phyloP scores from a whole-genome alignment of 2,888 invertebrate genomes.

The Entomobrya proxima region DNA sequence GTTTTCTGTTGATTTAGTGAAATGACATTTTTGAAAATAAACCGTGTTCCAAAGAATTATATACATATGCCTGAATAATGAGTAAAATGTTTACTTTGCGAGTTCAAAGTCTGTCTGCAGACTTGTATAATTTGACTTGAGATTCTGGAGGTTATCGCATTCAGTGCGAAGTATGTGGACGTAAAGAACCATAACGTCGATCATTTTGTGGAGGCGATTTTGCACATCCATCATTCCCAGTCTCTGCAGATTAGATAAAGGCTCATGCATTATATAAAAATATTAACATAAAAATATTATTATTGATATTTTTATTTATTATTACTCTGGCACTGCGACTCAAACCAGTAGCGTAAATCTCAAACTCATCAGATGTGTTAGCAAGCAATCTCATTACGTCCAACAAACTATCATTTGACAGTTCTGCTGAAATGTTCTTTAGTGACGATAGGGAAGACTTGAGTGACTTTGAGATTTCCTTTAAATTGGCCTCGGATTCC shows the following conservation, averaged over 20 bases:
- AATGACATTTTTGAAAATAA: background rate
- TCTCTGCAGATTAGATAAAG: constrained; percentile 70
- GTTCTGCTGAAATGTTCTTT: constrained; percentile 54
- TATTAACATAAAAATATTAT: background rate
- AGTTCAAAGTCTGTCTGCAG: constrained; percentile 36
- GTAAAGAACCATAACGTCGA: constrained; percentile 75
- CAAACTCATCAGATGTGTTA: constrained; percentile 69
- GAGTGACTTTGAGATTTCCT: constrained; percentile 66
- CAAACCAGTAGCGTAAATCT: constrained; percentile 64
- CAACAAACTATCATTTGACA: constrained; percentile 60
- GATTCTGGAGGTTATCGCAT: constrained; percentile 61
- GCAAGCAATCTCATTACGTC: constrained; percentile 63
- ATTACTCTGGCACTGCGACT: constrained; percentile 71
- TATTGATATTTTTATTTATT: background rate
- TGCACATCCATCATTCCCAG: constrained; percentile 74
- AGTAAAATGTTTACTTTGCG: background rate
- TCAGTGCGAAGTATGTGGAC: constrained; percentile 72
- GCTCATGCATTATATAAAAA: too few species aligned
- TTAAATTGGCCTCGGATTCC: constrained; percentile 69
- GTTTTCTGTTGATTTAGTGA: constrained; percentile 47
- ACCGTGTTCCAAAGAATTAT: background rate
- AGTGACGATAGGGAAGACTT: constrained; percentile 63
- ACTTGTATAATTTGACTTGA: constrained; percentile 53
- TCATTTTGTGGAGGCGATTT: constrained; percentile 74
- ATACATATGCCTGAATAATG: background rate